Base-by-base conservation (phyloP, 1,140 invertebrate genomes). In the Chrysoperla carnea region DNA sequence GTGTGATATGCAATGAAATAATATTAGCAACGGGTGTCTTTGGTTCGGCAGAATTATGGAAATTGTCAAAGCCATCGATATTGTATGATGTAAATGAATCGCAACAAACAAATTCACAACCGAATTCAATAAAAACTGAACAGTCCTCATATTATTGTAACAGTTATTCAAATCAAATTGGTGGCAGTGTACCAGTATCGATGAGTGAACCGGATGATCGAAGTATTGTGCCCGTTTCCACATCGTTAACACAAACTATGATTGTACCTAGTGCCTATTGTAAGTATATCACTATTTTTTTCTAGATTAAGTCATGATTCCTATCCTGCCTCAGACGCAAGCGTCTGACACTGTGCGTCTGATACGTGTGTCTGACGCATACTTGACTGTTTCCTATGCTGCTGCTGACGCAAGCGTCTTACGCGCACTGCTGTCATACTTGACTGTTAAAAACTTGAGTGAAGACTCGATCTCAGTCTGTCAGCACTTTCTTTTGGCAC, bases 21-120 rank as follows among this genome's bases (percentile, higher is more conserved):
- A 94, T 97, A 68, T 76, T 94, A 73, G 90, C 92, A 54, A 96
- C 91, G 53, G 93, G 92, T 62, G 92, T 96, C 59, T 97, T 96
- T 76, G 93, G 90, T 58, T 95, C 93, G 48, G 87, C 91, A 72
- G 92, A 97, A 75, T 76, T 97, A 57, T 93, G 88, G 85, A 86
- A 86, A 66, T 75, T 93, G 62, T 91, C 88, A 57, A 92, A 90
- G 88, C 89, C 88, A 53, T 93, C 89, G 57, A 93, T 94, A 61
- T 76, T 93, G 62, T 85, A 91, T 71, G 86, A 89, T 66, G 74
- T 81, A 40, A 81, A 78, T 59, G 82, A 82, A 54, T 54, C 82
- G 57, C 76, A 80, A 55, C 17, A 23, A 23, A 23, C 17, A 5
- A 23, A 23, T 23, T 70, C 77, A 46, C 78, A 79, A 54, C 74